Evolutionary conservation across 1,140 invertebrate genomes (phyloP), one percentile per base, ranked within the genome.

Genomic region (Pseudobourletiella spinata): DNA sequence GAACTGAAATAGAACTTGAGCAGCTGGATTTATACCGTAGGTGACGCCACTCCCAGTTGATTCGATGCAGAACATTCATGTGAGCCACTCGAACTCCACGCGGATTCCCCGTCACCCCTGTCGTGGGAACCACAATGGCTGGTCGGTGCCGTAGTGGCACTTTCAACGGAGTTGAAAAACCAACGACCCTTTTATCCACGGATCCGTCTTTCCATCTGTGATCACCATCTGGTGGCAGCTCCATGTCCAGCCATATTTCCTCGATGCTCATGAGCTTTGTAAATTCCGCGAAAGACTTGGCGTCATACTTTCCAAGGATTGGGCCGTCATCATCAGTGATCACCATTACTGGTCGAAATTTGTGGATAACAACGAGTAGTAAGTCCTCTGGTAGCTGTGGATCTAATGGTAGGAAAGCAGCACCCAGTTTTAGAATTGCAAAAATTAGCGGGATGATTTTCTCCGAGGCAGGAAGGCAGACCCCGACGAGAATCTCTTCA

Each of bases 51-150:
- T 91, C 88, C 88, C 88, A 92, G 68, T 81, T 79, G 2, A 91
- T 72, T 14, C 88, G 81, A 70, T 91, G 91, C 62, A 89, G 75
- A 14, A 89, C 79, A 0, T 84, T 83, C 16, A 78, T 78, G 71
- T 93, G 89, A 0, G 87, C 83, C 6, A 95, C 73, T 67, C 88
- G 82, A 1, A 93, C 90, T 8, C 28, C 50, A 1, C 16, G 11
- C 1, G 54, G 54, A 24, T 63, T 29, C 24, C 28, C 11, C 18
- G 22, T 11, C 20, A 62, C 2, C 82, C 89, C 91, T 83, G 95
- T 95, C 2, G 92, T 39, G 91, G 91, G 46, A 89, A 94, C 46
- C 91, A 95, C 71, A 94, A 95, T 2, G 6, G 84, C 88, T 6
- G 81, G 65, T 8, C 52, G 6, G 6, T 8, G n/a, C 51, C 24